Evolutionary conservation across 2,888 invertebrate species (phyloP).

Genomic region (Gryllus longicercus): DNA sequence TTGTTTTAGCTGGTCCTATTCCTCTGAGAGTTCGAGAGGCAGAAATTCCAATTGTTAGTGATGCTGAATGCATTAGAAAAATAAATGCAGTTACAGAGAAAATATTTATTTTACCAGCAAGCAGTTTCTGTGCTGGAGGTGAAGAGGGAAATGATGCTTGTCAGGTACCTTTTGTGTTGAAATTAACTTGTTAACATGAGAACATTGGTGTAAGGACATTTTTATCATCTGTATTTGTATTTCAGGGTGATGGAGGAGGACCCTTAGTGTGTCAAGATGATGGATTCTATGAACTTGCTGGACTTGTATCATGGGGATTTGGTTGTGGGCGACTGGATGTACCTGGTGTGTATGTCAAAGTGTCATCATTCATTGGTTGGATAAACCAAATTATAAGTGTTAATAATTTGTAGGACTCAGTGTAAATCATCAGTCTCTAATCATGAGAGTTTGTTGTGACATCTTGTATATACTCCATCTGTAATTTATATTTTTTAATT

Average conservation of each 20-base stretch:
- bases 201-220: neutral
- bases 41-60: conserved; percentile 87
- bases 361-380: conserved; percentile 93
- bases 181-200: neutral
- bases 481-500: neutral
- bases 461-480: conserved; percentile 9
- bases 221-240: neutral
- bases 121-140: conserved; percentile 91
- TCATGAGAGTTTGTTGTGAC: neutral
- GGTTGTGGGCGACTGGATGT: conserved; percentile 90
- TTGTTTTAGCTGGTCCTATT: conserved; percentile 76
- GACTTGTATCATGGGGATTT: conserved; percentile 93
- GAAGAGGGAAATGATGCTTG: conserved; percentile 91
- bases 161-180: conserved; percentile 59
- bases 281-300: conserved; percentile 88
- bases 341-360: conserved; percentile 96
- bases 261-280: conserved; percentile 90
- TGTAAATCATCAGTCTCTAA: neutral
- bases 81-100: conserved; percentile 93
- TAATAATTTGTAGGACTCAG: conserved; percentile 58
- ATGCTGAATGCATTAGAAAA: conserved; percentile 86
- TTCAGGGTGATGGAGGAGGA: conserved; percentile 88
- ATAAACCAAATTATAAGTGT: conserved; percentile 96
- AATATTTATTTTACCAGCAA: conserved; percentile 87
- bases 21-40: conserved; percentile 85